Evolutionary conservation across 2,113 vertebrate species (phyloP), one percentile per base, ranked within the genome.

Genomic region (Cryptomyrus ogoouensis): DNA sequence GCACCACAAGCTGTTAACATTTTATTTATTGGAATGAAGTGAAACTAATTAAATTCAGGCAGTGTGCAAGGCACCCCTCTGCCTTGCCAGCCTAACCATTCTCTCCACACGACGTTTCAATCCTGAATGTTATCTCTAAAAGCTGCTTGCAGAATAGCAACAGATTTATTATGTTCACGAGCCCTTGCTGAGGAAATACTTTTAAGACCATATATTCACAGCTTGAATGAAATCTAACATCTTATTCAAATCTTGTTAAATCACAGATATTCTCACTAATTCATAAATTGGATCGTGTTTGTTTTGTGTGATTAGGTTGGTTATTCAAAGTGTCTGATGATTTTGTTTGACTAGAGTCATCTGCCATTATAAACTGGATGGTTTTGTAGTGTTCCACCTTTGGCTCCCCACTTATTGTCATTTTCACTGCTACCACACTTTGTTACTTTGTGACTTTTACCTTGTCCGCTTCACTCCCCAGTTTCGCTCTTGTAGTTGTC

Each of bases 1-100:
- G 53, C 89, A 85, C 89, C 52, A 77, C 87, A 86, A 90, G 87
- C 90, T 35, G 80, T 91, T 90, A 62, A 89, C 87, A 89, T 83
- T 88, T 88, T 89, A 89, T 44, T 86, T 74, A 86, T 86, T 49
- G 77, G 77, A 88, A 89, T 89, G 91, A 89, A 53, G 49, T 86
- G 53, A 90, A 87, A 44, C 89, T 88, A 92, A 91, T 90, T 89
- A 90, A 90, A 91, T 89, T 62, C 52, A 53, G 90, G 44, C 88
- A 87, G 53, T 46, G 84, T 84, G 47, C 86, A 74, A 87, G 83
- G 77, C 62, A 44, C 44, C 47, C n/a, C 87, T 27, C 62, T 53
- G 19, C 52, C 17, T 50, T 7, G n/a, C 17, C 83, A 44, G 13
- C 50, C 50, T 84, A 39, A 15, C 46, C 77, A 66, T 80, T 50